A percentile compares a stretch with the other conserved stretches of the same genome.
Conservation (phyloP, 2,888 invertebrate species). For the Monochamus alternatus region DNA sequence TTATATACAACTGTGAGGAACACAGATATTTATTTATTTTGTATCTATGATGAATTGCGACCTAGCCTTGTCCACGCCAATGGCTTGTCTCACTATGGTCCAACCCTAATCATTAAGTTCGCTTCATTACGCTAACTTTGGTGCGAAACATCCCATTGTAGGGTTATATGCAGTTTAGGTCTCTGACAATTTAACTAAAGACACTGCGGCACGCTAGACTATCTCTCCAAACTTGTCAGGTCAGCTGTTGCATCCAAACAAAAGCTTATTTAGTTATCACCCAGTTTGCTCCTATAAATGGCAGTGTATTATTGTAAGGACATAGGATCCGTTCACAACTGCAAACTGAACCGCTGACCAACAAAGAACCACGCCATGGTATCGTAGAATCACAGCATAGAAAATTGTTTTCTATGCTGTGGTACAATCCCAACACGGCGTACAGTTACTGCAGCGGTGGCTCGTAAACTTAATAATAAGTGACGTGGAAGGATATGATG, state of each 20-base stretch:
- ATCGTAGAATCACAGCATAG: no score
- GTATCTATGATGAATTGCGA: no score
- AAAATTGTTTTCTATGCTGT: no score
- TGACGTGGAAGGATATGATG: no score
- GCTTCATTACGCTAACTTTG: background rate
- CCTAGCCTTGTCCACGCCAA: no score
- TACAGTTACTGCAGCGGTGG: no score
- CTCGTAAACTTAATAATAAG: no score
- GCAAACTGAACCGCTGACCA: constrained; percentile 13
- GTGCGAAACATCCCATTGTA: background rate
- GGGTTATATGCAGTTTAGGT: background rate
- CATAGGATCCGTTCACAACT: constrained; percentile 16
- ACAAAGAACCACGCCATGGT: constrained; percentile 10
- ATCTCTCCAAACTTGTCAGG: constrained; percentile 16
- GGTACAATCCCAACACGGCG: no score
- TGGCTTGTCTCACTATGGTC: no score
- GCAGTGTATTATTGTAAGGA: constrained; percentile 42
- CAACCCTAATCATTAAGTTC: background rate
- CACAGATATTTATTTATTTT: no score
- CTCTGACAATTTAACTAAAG: background rate
- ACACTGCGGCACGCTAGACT: constrained; percentile 7
- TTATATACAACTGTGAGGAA: no score
- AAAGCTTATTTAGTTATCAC: constrained; percentile 40
- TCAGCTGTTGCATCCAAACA: constrained; percentile 23
- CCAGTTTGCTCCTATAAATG: constrained; percentile 32